Conservation (phyloP, 2,797 vertebrate species). For the Tapera naevia region DNA sequence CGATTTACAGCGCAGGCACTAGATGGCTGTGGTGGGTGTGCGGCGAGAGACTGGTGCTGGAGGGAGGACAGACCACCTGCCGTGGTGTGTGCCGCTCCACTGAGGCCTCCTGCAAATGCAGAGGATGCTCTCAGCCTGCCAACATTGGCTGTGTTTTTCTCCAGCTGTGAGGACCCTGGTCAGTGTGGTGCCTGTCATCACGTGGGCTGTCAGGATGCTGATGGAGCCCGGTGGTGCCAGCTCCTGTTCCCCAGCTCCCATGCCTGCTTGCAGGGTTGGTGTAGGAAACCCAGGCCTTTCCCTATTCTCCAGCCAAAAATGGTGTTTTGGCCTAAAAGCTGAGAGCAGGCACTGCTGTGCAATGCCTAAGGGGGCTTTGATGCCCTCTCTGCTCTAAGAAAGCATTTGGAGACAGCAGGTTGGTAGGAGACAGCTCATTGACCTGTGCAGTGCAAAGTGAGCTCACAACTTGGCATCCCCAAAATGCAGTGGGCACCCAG, state of each 20-base stretch:
- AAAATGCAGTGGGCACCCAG: rapidly evolving
- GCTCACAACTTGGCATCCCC: rapidly evolving
- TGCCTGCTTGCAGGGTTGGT: neutral
- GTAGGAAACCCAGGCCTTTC: neutral
- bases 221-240: neutral
- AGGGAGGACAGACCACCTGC: rapidly evolving
- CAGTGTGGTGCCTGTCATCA: neutral
- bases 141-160: rapidly evolving
- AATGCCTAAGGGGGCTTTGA: rapidly evolving
- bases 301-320: neutral
- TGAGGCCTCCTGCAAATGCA: neutral
- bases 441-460: neutral
- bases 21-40: neutral
- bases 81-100: rapidly evolving
- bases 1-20: neutral
- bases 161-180: neutral
- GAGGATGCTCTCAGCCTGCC: rapidly evolving
- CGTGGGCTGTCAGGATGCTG: neutral
- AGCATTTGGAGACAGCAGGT: neutral
- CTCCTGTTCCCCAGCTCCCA: neutral
- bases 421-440: neutral
- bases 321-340: neutral
- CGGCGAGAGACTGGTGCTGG: neutral
- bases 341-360: neutral
- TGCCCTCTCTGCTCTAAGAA: neutral